Evolutionary conservation across 2,113 vertebrate genomes (phyloP).

Genomic region (Dissostichus mawsoni): DNA sequence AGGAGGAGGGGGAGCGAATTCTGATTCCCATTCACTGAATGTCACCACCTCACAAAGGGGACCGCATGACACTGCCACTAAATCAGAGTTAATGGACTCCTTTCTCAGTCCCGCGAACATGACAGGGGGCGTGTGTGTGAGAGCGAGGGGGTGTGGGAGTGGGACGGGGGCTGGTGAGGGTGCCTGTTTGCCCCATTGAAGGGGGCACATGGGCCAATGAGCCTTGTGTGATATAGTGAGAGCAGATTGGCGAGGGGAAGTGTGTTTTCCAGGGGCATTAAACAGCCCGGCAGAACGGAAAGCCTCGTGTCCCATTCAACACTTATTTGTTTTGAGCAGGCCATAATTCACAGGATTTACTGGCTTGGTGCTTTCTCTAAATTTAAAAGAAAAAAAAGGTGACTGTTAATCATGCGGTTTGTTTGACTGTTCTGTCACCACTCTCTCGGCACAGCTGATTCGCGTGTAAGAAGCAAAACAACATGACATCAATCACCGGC

Average conservation of each 20-base stretch:
- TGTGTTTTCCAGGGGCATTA: constrained; percentile 57
- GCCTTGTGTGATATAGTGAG: constrained; percentile 62
- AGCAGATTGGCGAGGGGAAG: constrained; percentile 38
- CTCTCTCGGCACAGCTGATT: constrained; percentile 48
- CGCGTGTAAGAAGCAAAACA: constrained; percentile 47
- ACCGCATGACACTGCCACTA: constrained; percentile 82
- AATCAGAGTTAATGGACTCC: constrained; percentile 87
- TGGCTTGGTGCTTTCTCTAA: background rate
- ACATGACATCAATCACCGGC: constrained; percentile 49
- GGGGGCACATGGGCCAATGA: constrained; percentile 71
- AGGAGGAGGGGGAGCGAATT: constrained; percentile 63
- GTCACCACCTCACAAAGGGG: constrained; percentile 83
- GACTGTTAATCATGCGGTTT: constrained; percentile 45
- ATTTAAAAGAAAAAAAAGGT: constrained; percentile 50
- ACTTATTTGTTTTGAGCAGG: constrained; percentile 52
- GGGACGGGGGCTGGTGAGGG: constrained; percentile 55
- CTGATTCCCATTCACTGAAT: constrained; percentile 83
- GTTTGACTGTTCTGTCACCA: constrained; percentile 52
- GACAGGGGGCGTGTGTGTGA: constrained; percentile 78
- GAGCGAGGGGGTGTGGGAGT: constrained; percentile 61
- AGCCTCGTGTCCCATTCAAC: constrained; percentile 40
- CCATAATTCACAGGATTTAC: constrained; percentile 32
- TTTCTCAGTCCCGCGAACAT: constrained; percentile 81
- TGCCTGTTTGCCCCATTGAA: constrained; percentile 69
- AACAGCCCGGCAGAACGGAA: constrained; percentile 36